Conservation (phyloP, 1,140 invertebrate genomes). For the Ceratitis capitata region DNA sequence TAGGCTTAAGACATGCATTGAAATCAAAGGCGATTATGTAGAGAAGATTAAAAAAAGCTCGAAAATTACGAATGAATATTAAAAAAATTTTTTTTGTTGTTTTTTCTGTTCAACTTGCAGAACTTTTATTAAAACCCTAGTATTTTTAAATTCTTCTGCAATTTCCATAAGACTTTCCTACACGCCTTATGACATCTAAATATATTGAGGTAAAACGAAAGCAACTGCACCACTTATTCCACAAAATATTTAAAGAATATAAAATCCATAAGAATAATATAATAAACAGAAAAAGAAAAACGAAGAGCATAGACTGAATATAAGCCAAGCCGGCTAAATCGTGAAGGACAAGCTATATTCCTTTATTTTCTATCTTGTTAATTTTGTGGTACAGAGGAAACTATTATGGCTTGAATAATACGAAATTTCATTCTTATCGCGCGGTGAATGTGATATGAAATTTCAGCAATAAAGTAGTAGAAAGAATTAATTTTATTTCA, state of each 20-base stretch:
- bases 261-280: neutral
- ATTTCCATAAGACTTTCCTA: neutral
- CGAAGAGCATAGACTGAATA: neutral
- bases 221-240: neutral
- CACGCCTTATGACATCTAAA: neutral
- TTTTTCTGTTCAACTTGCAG: no score
- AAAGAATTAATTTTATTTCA: no score
- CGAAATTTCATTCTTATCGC: neutral
- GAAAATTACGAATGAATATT: no score
- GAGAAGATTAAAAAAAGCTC: no score
- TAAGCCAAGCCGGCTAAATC: neutral
- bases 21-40: no score
- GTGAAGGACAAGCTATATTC: neutral
- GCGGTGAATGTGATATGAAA: no score
- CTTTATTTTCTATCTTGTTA: neutral
- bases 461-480: no score
- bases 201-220: neutral
- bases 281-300: neutral
- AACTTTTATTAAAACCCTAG: no score
- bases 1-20: no score
- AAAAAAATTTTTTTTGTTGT: no score
- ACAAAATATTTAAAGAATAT: neutral
- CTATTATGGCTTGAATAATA: neutral
- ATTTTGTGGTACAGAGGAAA: no score
- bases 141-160: neutral